Conservation (phyloP, 1,140 invertebrate genomes). For the Drosophila bipectinata region DNA sequence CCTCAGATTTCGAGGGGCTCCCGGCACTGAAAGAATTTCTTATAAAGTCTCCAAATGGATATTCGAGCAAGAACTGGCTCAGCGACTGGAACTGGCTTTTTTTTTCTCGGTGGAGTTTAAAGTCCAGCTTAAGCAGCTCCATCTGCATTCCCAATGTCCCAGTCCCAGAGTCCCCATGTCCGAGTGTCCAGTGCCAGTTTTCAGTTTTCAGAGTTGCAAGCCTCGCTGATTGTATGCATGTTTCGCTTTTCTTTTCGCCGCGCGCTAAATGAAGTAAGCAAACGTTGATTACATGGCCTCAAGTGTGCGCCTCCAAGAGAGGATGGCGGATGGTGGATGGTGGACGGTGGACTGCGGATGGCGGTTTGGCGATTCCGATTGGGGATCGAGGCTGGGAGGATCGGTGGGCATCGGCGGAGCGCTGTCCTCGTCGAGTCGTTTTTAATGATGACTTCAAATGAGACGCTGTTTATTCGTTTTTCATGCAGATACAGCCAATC, state of each 20-base stretch:
- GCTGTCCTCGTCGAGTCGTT: slow-evolving; percentile 65
- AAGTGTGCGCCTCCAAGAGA: slow-evolving; percentile 70
- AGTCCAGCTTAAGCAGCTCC: slow-evolving; percentile 52
- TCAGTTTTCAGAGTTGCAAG: slow-evolving; percentile 23
- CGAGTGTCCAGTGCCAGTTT: slow-evolving; percentile 5
- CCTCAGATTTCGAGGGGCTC: slow-evolving; percentile 28
- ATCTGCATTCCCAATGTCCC: slow-evolving; percentile 44
- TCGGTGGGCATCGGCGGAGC: slow-evolving; percentile 6
- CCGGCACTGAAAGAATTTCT: slow-evolving; percentile 9
- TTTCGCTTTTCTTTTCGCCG: slow-evolving; percentile 81
- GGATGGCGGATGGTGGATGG: slow-evolving; percentile 18
- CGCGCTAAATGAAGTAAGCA: slow-evolving; percentile 82
- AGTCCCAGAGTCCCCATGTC: background rate
- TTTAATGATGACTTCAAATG: slow-evolving; percentile 83
- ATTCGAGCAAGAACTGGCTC: background rate
- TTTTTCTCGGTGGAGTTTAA: slow-evolving; percentile 13
- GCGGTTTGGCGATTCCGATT: background rate
- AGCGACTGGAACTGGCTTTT: background rate
- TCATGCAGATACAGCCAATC: slow-evolving; percentile 66
- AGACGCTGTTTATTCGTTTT: slow-evolving; percentile 62
- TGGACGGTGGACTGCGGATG: background rate
- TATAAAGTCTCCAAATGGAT: too few species aligned
- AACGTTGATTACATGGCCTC: slow-evolving; percentile 82
- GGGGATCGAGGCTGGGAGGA: background rate
- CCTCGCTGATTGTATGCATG: slow-evolving; percentile 78